These are phyloP conservation scores for Macrobrachium nipponense DNA, from an alignment of 1,140 invertebrate genomes.

Conservation along the genomic window DNA sequence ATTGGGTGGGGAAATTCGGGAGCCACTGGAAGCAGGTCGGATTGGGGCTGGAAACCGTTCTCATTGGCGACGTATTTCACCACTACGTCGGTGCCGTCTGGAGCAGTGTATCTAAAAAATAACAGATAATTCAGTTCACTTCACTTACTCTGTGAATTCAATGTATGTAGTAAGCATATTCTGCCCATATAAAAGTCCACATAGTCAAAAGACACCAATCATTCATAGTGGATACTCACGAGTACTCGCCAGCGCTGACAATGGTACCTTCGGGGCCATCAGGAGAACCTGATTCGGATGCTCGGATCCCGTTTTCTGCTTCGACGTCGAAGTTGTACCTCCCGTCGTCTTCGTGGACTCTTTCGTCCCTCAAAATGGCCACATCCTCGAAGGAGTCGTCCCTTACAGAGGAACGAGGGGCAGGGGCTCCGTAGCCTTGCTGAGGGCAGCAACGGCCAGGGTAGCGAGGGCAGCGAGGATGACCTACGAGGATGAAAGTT, in stretches of 20 bases:
- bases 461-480: slow-evolving; percentile 34
- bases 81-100: slow-evolving; percentile 12
- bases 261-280: slow-evolving; percentile 41
- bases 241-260: slow-evolving; percentile 37
- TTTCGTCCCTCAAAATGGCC: slow-evolving; percentile 28
- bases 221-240: slow-evolving; percentile 10
- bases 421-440: neutral
- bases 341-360: slow-evolving; percentile 38
- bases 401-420: neutral
- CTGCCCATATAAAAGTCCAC: too few species aligned
- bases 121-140: neutral
- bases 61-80: slow-evolving; percentile 61
- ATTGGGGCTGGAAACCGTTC: slow-evolving; percentile 79
- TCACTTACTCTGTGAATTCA: too few species aligned
- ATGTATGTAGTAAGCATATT: neutral
- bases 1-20: slow-evolving; percentile 70
- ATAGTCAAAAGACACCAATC: too few species aligned
- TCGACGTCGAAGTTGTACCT: slow-evolving; percentile 44
- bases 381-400: slow-evolving; percentile 3
- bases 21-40: slow-evolving; percentile 78
- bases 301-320: slow-evolving; percentile 50
- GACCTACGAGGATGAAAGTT: neutral
- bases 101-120: neutral
- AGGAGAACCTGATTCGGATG: slow-evolving; percentile 40
- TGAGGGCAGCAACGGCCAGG: slow-evolving; percentile 4